phyloP scores from a whole-genome alignment of 2,888 invertebrate genomes.

The Ypsolopha sequella region DNA sequence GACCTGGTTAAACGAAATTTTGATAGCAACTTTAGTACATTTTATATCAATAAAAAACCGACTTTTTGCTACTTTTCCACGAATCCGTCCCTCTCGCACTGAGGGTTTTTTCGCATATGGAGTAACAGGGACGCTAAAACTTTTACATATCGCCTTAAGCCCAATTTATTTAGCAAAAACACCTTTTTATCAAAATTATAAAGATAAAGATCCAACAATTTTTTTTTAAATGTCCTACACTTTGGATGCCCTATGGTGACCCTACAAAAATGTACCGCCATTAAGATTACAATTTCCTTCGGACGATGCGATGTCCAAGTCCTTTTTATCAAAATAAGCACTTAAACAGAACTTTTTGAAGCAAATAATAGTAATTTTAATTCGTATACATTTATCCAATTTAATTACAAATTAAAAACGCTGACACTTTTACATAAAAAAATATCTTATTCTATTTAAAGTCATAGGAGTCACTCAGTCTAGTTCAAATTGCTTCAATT shows the following conservation, averaged over 20 bases:
- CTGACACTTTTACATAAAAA: not conserved
- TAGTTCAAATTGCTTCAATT: not conserved
- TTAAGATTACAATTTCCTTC: slow-evolving; percentile 66
- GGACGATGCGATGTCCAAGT: slow-evolving; percentile 41
- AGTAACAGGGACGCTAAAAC: no score
- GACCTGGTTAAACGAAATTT: no score
- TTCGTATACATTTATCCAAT: not conserved
- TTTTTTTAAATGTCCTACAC: no score
- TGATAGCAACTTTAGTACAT: no score
- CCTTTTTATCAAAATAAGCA: slow-evolving; percentile 48
- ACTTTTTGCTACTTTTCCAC: no score
- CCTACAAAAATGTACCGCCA: slow-evolving; percentile 46
- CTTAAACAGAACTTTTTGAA: slow-evolving; percentile 21
- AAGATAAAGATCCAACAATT: no score
- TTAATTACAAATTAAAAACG: not conserved
- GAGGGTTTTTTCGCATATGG: no score
- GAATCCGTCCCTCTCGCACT: no score
- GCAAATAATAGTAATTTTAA: not conserved
- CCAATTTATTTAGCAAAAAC: no score
- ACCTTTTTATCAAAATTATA: no score
- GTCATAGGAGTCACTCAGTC: not conserved
- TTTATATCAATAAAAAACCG: no score
- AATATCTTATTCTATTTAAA: not conserved
- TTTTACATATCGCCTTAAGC: no score
- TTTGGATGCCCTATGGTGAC: not conserved